Base-by-base conservation (phyloP, 1,140 invertebrate species). In the Neodiprion fabricii region DNA sequence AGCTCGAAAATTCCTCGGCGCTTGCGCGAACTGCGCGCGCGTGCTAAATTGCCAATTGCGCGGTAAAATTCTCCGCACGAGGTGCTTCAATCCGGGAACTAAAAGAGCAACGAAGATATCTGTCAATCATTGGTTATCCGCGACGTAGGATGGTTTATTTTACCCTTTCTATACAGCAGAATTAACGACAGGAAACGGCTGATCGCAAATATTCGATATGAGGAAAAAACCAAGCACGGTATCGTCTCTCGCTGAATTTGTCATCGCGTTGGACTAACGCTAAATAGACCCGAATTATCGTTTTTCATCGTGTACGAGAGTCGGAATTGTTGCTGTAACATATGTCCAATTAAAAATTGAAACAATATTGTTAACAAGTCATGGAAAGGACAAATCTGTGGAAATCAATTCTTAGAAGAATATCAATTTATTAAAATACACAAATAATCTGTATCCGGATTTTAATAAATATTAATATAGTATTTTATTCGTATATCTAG, bases 401-500 rank as follows among this genome's bases (percentile, higher is more conserved):
- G 28, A 5, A 40, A 61, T 7, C 11, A 9, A 12, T 61, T 61
- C n/a, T 61, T 61, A 61, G 53, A 61, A 61, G 53, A 61, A 61
- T 61, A 61, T 8, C n/a, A 61, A 61, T 61, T 61, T 61, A 61
- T 61, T 61, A 61, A 61, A 61, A 61, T 61, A 40, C 28, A 61
- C 53, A 61, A 8, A 61, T 61, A 40, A 14, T 61, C 8, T 61
- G n/a, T 61, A 61, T 7, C 53, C 11, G n/a, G 53, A 61, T 12
- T 61, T 61, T 61, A 14, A 14, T 61, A 5, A 14, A 14, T 61
- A 40, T 40, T 40, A 14, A 12, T 61, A 14, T 61, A 61, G 11
- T 61, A 61, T 61, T 17, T 17, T 61, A 61, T 61, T 61, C 53
- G 11, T 61, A 14, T 61, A 14, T 61, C n/a, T 61, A 14, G n/a